Percentiles rank a stretch among this genome's conserved stretches.
These are phyloP conservation scores for Solea senegalensis DNA, from an alignment of 2,113 vertebrate genomes.

Conservation along the genomic window DNA sequence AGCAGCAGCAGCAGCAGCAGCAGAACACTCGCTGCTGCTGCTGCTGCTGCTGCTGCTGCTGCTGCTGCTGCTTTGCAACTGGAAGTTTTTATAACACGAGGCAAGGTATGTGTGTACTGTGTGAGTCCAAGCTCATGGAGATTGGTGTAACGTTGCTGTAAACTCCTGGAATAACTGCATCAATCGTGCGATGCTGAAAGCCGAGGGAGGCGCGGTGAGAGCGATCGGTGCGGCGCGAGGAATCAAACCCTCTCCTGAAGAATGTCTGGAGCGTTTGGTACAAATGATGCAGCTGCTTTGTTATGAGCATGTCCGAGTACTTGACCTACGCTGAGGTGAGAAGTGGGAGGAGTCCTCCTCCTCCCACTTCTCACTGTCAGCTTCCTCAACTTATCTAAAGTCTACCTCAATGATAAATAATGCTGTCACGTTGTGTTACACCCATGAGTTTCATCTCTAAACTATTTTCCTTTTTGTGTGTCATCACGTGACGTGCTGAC, in stretches of 20 bases:
- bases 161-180: constrained; percentile 35
- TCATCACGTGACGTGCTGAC: no score
- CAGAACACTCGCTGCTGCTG: no score
- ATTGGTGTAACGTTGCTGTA: constrained; percentile 9
- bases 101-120: constrained; percentile 4
- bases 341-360: no score
- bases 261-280: neutral
- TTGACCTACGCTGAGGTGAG: no score
- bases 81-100: constrained; percentile 14
- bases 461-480: no score
- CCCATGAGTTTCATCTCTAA: no score
- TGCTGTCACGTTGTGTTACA: no score
- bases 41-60: no score
- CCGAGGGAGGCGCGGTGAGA: constrained; percentile 16
- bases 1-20: constrained; percentile 2
- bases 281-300: neutral
- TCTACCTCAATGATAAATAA: neutral
- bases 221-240: constrained; percentile 18
- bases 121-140: neutral
- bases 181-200: constrained; percentile 5
- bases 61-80: constrained; percentile 12
- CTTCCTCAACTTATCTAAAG: neutral
- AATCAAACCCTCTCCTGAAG: constrained; percentile 8
- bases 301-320: neutral
- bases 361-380: neutral